phyloP scores from a whole-genome alignment of 2,888 invertebrate species.

The Molorchus minor region DNA sequence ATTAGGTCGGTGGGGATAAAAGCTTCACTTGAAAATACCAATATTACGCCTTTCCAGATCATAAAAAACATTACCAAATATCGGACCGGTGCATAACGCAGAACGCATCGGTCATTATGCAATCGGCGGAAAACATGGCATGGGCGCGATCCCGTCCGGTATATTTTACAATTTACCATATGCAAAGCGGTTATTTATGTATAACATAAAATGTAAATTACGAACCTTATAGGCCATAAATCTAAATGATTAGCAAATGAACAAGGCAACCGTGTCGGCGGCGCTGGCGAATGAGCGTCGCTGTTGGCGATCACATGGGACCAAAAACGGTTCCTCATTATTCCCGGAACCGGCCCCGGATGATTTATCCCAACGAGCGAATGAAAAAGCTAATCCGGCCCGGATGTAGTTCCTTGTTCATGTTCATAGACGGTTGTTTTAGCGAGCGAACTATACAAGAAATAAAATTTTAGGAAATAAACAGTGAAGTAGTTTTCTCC shows the following conservation, averaged over 20 bases:
- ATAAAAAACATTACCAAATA: too few species aligned
- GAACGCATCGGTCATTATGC: not conserved
- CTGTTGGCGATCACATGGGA: constrained; percentile 47
- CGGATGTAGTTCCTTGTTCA: too few species aligned
- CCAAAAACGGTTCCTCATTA: constrained; percentile 45
- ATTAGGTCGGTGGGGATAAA: too few species aligned
- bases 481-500: too few species aligned
- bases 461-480: too few species aligned
- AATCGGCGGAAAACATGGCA: not conserved
- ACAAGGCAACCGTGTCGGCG: constrained; percentile 40
- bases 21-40: too few species aligned
- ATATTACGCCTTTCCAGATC: too few species aligned
- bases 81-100: too few species aligned
- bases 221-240: constrained; percentile 47
- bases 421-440: too few species aligned
- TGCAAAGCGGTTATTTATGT: constrained; percentile 31
- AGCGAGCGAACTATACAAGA: too few species aligned
- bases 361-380: constrained; percentile 41
- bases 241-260: constrained; percentile 49
- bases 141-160: not conserved
- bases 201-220: constrained; percentile 46
- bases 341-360: constrained; percentile 39
- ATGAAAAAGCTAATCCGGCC: constrained; percentile 42
- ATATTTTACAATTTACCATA: not conserved
- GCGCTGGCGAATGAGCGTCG: constrained; percentile 41